These are phyloP conservation scores for Diacarnus erythraeanus DNA, from an alignment of 37 sponge, comb jelly and placozoan genomes.

Conservation along the genomic window DNA sequence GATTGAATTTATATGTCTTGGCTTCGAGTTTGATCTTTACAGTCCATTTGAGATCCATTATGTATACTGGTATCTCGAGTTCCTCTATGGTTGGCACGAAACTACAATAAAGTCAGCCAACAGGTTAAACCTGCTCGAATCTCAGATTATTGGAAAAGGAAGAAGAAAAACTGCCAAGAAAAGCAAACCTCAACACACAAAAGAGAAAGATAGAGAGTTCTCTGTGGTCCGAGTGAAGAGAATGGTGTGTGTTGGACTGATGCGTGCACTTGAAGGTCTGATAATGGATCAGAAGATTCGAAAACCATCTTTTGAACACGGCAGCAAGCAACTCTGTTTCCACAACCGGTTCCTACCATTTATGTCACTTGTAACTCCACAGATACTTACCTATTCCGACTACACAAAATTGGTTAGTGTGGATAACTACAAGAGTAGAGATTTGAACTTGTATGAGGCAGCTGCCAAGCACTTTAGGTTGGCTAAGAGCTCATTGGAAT, in stretches of 20 bases:
- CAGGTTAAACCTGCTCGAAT: constrained; percentile 28
- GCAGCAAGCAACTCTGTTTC: constrained; percentile 64
- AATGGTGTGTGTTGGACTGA: constrained; percentile 62
- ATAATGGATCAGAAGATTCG: constrained; percentile 56
- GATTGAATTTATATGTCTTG: constrained; percentile 84
- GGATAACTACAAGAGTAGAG: constrained; percentile 54
- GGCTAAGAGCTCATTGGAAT: constrained; percentile 68
- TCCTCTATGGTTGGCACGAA: constrained; percentile 80
- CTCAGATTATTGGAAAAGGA: constrained; percentile 24
- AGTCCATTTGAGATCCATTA: constrained; percentile 87
- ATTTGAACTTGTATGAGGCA: constrained; percentile 70
- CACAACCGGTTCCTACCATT: constrained; percentile 80
- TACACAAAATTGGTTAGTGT: constrained; percentile 61
- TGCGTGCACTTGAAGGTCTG: constrained; percentile 75
- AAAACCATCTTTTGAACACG: constrained; percentile 42
- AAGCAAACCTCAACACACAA: constrained; percentile 37
- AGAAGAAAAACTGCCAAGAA: constrained; percentile 72
- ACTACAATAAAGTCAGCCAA: constrained; percentile 69
- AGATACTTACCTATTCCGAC: constrained; percentile 58
- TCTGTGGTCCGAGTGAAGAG: constrained; percentile 46
- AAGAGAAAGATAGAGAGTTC: constrained; percentile 69
- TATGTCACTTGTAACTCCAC: constrained; percentile 70
- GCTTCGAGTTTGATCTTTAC: constrained; percentile 91
- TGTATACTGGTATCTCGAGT: constrained; percentile 96
- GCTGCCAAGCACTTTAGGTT: constrained; percentile 56